Base-by-base conservation (phyloP, 1,140 invertebrate species). In the Lineus longissimus region DNA sequence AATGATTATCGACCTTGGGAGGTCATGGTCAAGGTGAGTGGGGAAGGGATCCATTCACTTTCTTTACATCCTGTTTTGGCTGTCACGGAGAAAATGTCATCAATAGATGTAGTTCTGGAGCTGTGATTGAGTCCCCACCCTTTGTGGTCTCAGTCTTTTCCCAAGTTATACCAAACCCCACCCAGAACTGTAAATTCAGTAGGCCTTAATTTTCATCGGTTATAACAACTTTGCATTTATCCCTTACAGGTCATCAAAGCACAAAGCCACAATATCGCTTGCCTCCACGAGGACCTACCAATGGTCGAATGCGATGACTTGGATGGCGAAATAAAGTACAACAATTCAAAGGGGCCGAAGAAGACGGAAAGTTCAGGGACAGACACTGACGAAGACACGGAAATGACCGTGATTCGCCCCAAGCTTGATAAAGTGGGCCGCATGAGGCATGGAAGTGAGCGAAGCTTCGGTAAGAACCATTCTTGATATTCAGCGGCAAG, bases 1-100 rank as follows among this genome's bases (percentile, higher is more conserved):
- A 87, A 87, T 62, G 77, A 85, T 2, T 90, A 90, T 70, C 82
- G 86, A 70, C 88, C 89, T 0, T 91, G 89, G 87, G 88, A 91
- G 76, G 77, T 90, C 9, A 77, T 85, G n/a, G 81, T 91, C 55
- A 89, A 87, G 77, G 84, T 91, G 73, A 58, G 57, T 56, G 7
- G 45, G 13, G 25, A 22, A 19, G n/a, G 13, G 9, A 45, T 23
- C 13, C 13, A 29, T 62, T 60, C 22, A 51, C 9, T 15, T 13
- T 40, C 9, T 60, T 22, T 15, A 60, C 11, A 59, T 63, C 23
- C 1, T 41, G 27, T 41, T 22, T 0, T 31, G 15, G 22, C 15
- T 63, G 55, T 63, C 15, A 2, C 17, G 11, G 13, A 22, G 13
- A 63, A 63, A 1, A 29, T 13, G 58, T n/a, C 22, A n/a, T 63